Conservation (phyloP, 2,888 invertebrate species). For the Callyntrura guangdongensis region DNA sequence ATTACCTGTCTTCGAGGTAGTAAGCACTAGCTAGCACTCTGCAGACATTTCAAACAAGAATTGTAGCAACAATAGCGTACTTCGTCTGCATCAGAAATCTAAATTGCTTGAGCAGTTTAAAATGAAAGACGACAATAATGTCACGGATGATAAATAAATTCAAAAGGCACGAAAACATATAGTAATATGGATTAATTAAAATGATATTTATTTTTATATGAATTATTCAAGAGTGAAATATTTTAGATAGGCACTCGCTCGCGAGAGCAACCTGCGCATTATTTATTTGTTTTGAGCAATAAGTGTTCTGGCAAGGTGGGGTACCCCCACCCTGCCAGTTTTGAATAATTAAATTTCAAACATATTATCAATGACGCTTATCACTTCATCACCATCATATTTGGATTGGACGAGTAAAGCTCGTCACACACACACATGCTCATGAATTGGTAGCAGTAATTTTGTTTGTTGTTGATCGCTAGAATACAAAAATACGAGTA, state of each 20-base stretch:
- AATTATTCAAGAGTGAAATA: background rate
- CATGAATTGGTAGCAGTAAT: background rate
- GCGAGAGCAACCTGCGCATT: background rate
- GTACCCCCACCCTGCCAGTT: conserved; percentile 47
- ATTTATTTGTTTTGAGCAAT: background rate
- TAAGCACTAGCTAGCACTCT: background rate
- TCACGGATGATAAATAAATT: background rate
- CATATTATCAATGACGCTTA: conserved; percentile 11
- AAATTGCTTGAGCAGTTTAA: background rate
- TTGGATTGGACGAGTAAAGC: background rate
- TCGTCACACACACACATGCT: background rate
- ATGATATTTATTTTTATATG: conserved; percentile 11
- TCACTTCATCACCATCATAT: conserved; percentile 14
- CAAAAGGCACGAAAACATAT: background rate
- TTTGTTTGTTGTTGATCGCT: background rate
- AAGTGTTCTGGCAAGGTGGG: conserved; percentile 29
- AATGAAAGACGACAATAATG: background rate
- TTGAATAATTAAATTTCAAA: conserved; percentile 12
- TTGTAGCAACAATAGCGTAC: background rate
- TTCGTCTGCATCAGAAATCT: background rate
- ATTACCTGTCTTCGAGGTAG: background rate
- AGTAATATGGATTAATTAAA: background rate
- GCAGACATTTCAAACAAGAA: background rate
- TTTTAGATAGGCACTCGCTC: background rate
- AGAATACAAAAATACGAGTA: background rate